Evolutionary conservation across 1,140 invertebrate species (phyloP).

Genomic region (Drosophila ambigua): DNA sequence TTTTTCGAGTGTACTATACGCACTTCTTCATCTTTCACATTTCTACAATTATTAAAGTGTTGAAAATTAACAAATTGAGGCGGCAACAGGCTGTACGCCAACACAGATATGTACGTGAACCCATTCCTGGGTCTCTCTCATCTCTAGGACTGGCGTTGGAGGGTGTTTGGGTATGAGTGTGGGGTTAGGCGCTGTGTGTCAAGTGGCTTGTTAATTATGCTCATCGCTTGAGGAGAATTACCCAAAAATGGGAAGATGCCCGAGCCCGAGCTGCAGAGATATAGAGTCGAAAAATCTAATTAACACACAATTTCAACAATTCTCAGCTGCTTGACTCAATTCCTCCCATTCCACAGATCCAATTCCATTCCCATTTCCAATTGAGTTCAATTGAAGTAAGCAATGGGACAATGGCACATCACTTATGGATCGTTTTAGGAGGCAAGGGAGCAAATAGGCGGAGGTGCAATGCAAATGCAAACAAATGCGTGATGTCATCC

Average conservation of each 20-base stretch:
- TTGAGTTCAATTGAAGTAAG: conserved; percentile 73
- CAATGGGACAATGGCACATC: conserved; percentile 40
- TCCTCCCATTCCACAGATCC: conserved; percentile 12
- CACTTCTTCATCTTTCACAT: no score
- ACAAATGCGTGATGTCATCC: conserved; percentile 57
- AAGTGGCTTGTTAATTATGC: conserved; percentile 79
- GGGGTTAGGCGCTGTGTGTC: conserved; percentile 43
- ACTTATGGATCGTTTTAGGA: conserved; percentile 43
- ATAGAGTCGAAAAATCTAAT: conserved; percentile 54
- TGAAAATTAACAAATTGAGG: no score
- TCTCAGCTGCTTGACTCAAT: conserved; percentile 32
- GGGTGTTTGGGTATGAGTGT: not conserved
- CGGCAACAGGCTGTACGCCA: no score
- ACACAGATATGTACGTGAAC: no score
- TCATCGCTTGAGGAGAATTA: conserved; percentile 49
- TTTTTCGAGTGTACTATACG: no score
- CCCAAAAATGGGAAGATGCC: conserved; percentile 42
- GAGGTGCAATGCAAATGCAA: conserved; percentile 30
- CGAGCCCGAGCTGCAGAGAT: conserved; percentile 4
- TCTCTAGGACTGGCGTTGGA: not conserved
- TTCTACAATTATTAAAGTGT: not conserved
- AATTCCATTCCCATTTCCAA: conserved; percentile 29
- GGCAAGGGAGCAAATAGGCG: conserved; percentile 1
- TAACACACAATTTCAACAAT: conserved; percentile 57
- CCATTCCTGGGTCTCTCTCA: not conserved